Conservation (phyloP, 1,140 invertebrate species). For the Lucilia sericata region DNA sequence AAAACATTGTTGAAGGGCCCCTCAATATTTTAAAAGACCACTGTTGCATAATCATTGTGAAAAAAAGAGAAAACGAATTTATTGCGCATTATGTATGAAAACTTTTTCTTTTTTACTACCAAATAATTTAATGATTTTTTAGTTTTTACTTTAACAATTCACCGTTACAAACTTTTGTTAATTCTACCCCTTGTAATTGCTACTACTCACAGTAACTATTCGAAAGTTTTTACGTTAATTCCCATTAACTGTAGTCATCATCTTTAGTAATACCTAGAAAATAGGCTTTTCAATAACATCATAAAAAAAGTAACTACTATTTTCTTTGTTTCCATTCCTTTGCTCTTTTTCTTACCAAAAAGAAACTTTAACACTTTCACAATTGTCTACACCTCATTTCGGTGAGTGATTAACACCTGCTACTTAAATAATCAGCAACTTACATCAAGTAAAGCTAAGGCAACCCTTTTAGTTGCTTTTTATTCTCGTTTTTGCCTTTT, state of each 20-base stretch:
- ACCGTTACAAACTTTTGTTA: too few species aligned
- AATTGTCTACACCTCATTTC: conserved; percentile 36
- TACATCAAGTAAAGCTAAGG: too few species aligned
- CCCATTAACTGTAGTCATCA: conserved; percentile 2
- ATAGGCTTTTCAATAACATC: too few species aligned
- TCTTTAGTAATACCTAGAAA: neutral
- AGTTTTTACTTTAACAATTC: too few species aligned
- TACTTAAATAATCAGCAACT: conserved; percentile 14
- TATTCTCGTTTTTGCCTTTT: neutral
- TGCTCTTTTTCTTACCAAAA: neutral
- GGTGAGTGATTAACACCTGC: conserved; percentile 39
- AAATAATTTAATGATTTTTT: too few species aligned
- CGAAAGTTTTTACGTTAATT: neutral
- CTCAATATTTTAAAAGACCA: too few species aligned
- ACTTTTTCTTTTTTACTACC: too few species aligned
- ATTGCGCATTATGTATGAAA: too few species aligned
- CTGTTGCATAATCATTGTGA: too few species aligned
- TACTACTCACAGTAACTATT: neutral
- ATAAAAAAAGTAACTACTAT: neutral
- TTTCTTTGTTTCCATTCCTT: neutral
- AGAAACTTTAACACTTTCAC: conserved; percentile 19
- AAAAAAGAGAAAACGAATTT: too few species aligned
- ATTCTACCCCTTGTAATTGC: neutral
- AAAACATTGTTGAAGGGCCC: too few species aligned
- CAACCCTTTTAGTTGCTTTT: conserved; percentile 3